phyloP scores from a whole-genome alignment of 2,888 invertebrate genomes.

The Ectobius pallidus region DNA sequence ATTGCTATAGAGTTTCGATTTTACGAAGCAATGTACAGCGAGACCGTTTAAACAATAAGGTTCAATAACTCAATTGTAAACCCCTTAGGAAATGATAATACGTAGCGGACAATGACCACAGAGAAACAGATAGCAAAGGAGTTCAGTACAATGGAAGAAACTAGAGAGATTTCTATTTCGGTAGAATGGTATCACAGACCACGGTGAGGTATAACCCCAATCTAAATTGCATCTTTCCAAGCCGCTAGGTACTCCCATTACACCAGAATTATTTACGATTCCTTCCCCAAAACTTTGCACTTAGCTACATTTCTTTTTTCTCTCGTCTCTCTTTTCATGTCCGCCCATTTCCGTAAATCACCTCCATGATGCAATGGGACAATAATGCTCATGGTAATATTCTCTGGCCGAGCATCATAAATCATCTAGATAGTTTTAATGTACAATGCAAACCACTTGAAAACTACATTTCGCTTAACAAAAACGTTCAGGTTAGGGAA shows the following conservation, averaged over 20 bases:
- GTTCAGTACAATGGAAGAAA: neutral
- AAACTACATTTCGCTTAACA: too few relatives aligned
- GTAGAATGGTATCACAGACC: neutral
- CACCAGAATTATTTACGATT: slow-evolving; percentile 25
- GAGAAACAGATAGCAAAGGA: neutral
- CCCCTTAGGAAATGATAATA: too few relatives aligned
- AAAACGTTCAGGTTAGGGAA: too few relatives aligned
- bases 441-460: neutral
- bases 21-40: too few relatives aligned
- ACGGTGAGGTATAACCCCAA: neutral
- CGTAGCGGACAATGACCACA: neutral
- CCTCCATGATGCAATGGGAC: neutral
- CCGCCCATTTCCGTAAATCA: slow-evolving; percentile 28
- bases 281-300: slow-evolving; percentile 30
- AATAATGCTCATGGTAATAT: neutral
- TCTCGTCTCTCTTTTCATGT: neutral
- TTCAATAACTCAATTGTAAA: too few relatives aligned
- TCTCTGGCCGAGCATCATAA: neutral
- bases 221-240: slow-evolving; percentile 23
- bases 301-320: slow-evolving; percentile 27
- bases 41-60: too few relatives aligned
- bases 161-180: neutral
- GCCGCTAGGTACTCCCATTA: slow-evolving; percentile 8
- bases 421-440: neutral
- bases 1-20: too few relatives aligned